Evolutionary conservation across 2,797 vertebrate genomes (phyloP).

Genomic region (Enteromius afrohamiltoni): DNA sequence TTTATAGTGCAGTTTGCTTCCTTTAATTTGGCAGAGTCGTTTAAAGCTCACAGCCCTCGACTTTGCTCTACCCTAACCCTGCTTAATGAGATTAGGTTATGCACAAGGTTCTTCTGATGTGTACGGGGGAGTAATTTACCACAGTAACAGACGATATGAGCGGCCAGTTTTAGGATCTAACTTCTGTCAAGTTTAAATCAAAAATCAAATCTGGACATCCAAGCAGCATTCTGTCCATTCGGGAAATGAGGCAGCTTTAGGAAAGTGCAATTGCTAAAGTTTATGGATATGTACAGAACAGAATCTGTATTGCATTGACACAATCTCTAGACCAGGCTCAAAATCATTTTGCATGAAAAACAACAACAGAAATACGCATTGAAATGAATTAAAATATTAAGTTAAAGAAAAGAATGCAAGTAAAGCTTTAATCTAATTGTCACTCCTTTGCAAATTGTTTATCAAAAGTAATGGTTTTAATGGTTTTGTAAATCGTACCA

Average conservation of each 20-base stretch:
- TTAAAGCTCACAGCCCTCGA: constrained; percentile 66
- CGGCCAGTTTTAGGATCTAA: constrained; percentile 64
- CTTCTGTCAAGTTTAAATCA: constrained; percentile 52
- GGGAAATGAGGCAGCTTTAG: neutral
- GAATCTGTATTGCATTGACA: neutral
- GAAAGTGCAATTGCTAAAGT: too few species aligned
- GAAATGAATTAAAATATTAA: neutral
- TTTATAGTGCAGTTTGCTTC: constrained; percentile 56
- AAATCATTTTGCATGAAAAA: neutral
- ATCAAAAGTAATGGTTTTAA: neutral
- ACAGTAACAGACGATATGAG: constrained; percentile 63
- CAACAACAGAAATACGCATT: neutral
- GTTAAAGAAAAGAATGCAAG: neutral
- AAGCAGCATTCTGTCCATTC: constrained; percentile 8
- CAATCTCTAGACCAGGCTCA: neutral
- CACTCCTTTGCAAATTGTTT: neutral
- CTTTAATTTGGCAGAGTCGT: constrained; percentile 71
- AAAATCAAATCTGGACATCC: constrained; percentile 21
- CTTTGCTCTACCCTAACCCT: constrained; percentile 70
- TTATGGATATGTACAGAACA: neutral
- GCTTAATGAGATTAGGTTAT: constrained; percentile 78
- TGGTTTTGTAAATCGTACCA: too few species aligned
- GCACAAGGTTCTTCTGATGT: constrained; percentile 77
- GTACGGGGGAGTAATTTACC: constrained; percentile 70
- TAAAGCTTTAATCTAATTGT: neutral